Base-by-base conservation (phyloP, 2,888 invertebrate genomes). In the Flexamia atlantica region DNA sequence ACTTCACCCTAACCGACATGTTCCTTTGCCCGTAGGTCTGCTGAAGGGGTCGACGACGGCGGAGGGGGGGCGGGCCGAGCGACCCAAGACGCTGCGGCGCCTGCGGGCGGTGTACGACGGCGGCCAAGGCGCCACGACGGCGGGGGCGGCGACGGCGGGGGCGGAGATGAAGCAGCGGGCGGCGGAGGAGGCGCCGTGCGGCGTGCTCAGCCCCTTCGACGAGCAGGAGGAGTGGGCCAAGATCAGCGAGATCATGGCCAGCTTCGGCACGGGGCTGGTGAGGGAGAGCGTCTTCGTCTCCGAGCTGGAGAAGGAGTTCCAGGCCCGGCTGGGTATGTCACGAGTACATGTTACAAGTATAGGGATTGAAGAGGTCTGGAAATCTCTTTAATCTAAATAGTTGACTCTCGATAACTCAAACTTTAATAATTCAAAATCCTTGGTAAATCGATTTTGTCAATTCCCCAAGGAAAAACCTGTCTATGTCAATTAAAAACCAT, bases 191-290 rank as follows among this genome's bases (percentile, higher is more conserved):
- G 57, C 86, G 17, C 30, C 76, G 14, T 68, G 84, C 64, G 83
- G 85, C 14, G 90, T 87, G 88, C 90, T 97, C 88, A 97, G 97
- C 89, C 97, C 97, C 1, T 97, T 97, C 90, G 97, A 98, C 91
- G 97, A 98, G 89, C 95, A 96, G 91, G 97, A 97, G 91, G 98
- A 98, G 91, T 98, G 98, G 97, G 97, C 97, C 30, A 97, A 98
- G 91, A 98, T 98, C 88, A 97, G 97, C 74, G 97, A 98, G 91
- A 98, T 98, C 88, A 97, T 98, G 95, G 97, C 97, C 64, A 97
- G 97, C 0, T 97, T 98, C 89, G 97, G 98, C 85, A 96, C 95
- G 86, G 96, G 95, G 83, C 93, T 96, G 46, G 94, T 96, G 17
- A 90, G 95, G 25, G 95, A 95, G 89, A 95, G 95, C 0, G 95